These are phyloP conservation scores for Ptychoptera contaminata DNA, from an alignment of 2,888 invertebrate species.

Conservation along the genomic window DNA sequence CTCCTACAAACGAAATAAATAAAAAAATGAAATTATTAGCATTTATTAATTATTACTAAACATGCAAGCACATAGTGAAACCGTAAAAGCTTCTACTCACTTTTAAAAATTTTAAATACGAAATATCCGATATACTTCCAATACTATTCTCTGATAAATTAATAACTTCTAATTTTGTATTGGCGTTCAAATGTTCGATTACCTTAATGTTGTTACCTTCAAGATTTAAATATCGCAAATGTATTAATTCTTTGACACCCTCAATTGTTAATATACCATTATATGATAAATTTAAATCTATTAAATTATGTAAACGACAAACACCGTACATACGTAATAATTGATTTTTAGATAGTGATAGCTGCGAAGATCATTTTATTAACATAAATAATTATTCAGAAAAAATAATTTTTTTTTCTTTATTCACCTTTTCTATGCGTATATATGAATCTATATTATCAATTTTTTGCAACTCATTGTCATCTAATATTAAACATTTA, in stretches of 20 bases:
- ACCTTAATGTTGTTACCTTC: slow-evolving; percentile 84
- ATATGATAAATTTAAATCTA: slow-evolving; percentile 67
- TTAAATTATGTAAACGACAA: slow-evolving; percentile 59
- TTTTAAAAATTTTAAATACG: slow-evolving; percentile 66
- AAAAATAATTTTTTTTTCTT: not conserved
- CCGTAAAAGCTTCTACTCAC: slow-evolving; percentile 32
- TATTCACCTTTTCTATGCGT: slow-evolving; percentile 56
- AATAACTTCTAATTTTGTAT: slow-evolving; percentile 62
- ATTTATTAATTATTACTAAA: slow-evolving; percentile 11
- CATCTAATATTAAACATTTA: slow-evolving; percentile 60
- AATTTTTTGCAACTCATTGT: slow-evolving; percentile 73
- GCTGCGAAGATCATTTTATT: slow-evolving; percentile 35
- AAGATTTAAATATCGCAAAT: slow-evolving; percentile 66
- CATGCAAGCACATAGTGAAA: slow-evolving; percentile 4
- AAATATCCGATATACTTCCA: slow-evolving; percentile 68
- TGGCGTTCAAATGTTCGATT: slow-evolving; percentile 77
- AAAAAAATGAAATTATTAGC: slow-evolving; percentile 5
- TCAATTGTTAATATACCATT: slow-evolving; percentile 83
- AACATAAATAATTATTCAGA: slow-evolving; percentile 5
- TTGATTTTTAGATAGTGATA: slow-evolving; percentile 74
- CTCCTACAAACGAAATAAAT: slow-evolving; percentile 40
- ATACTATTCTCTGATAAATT: slow-evolving; percentile 85
- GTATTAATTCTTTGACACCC: slow-evolving; percentile 68
- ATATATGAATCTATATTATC: slow-evolving; percentile 75
- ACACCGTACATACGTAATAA: slow-evolving; percentile 78